phyloP scores from a whole-genome alignment of 2,797 vertebrate species.

The Propithecus deckenii region DNA sequence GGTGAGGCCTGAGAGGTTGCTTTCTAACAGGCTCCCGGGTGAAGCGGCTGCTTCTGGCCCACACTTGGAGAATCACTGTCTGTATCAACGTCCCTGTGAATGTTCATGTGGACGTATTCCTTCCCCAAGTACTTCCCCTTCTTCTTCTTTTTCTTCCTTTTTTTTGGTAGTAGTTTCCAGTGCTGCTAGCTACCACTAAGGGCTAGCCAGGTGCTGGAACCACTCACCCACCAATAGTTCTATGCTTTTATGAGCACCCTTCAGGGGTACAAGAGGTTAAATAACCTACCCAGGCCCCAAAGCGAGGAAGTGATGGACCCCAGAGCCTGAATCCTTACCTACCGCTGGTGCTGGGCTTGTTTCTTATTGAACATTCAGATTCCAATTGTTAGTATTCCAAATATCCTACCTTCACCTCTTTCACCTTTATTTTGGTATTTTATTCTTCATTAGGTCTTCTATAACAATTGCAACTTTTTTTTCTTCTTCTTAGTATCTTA shows the following conservation, averaged over 20 bases:
- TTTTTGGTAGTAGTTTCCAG: background rate
- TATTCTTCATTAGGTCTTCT: background rate
- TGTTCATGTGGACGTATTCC: fast-evolving
- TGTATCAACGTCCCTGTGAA: background rate
- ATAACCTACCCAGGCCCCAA: no score
- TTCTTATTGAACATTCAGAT: background rate
- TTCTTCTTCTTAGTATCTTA: background rate
- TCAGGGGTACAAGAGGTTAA: fast-evolving
- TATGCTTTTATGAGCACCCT: fast-evolving
- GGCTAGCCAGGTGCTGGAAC: fast-evolving
- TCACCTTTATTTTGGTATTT: background rate
- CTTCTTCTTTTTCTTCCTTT: background rate
- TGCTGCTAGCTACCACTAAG: background rate
- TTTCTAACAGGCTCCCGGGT: background rate
- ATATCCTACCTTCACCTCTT: background rate
- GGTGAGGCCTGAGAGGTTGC: no score
- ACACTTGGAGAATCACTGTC: background rate
- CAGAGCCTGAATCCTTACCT: background rate
- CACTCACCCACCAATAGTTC: fast-evolving
- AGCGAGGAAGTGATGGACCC: background rate
- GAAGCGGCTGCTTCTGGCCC: fast-evolving
- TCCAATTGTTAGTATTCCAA: background rate
- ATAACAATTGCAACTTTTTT: background rate
- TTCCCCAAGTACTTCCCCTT: background rate
- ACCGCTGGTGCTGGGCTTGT: background rate